Evolutionary conservation across 2,113 vertebrate genomes (phyloP).

Genomic region (Spilogale gracilis): DNA sequence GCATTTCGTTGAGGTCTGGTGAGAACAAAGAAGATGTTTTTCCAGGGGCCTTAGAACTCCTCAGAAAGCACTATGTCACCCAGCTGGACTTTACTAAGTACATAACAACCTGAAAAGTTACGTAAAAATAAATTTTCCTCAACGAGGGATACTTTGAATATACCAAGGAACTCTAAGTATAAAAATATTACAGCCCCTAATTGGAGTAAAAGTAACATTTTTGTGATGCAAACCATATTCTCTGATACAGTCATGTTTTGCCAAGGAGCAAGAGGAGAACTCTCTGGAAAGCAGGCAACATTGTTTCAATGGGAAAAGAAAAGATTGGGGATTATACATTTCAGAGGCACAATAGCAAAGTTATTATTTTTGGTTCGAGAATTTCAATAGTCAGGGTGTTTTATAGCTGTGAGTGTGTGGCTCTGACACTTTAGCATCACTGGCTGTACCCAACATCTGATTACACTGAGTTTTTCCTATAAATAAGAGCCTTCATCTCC

Average conservation of each 20-base stretch:
- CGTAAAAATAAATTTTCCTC: conserved; percentile 44
- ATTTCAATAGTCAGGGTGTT: conserved; percentile 65
- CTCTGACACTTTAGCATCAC: conserved; percentile 18
- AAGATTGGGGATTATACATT: conserved; percentile 11
- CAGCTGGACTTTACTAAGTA: conserved; percentile 9
- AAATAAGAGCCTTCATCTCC: conserved; percentile 48
- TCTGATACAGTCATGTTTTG: conserved; percentile 42
- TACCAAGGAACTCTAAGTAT: conserved; percentile 16
- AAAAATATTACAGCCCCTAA: conserved; percentile 31
- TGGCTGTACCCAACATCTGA: conserved; percentile 44
- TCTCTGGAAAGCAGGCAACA: conserved; percentile 61
- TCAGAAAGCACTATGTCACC: background rate
- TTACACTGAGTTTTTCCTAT: conserved; percentile 46
- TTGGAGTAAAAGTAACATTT: conserved; percentile 55
- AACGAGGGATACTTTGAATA: conserved; percentile 21
- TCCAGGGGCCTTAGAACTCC: background rate
- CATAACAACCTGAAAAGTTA: conserved; percentile 21
- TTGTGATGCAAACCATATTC: conserved; percentile 33
- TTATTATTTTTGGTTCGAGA: conserved; percentile 58
- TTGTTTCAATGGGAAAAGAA: conserved; percentile 28
- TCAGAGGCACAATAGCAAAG: conserved; percentile 49
- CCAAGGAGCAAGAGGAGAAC: conserved; percentile 42
- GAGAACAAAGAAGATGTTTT: background rate
- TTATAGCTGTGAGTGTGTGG: conserved; percentile 18
- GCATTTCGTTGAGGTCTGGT: background rate